Evolutionary conservation across 2,797 vertebrate genomes (phyloP).

Genomic region (Sparus aurata): DNA sequence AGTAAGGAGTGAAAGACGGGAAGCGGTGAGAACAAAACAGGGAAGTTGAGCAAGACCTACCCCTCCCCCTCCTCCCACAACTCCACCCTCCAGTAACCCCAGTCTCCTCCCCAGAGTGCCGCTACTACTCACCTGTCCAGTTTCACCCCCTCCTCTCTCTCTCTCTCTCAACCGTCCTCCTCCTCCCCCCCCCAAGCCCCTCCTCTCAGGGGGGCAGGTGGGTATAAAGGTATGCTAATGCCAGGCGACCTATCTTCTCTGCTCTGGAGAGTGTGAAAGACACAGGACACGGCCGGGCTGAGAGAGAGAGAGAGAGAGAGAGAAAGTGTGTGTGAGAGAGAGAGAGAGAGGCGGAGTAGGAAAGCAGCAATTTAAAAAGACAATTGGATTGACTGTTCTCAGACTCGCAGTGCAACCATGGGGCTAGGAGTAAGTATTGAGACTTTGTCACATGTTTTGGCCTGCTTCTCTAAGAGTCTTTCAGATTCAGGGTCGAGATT

Average conservation of each 20-base stretch:
- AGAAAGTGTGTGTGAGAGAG: conserved; percentile 55
- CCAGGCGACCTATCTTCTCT: conserved; percentile 68
- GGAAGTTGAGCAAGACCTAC: conserved; percentile 61
- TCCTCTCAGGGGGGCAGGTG: conserved; percentile 72
- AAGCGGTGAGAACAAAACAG: conserved; percentile 54
- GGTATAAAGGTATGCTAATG: conserved; percentile 81
- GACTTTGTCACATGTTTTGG: conserved; percentile 61
- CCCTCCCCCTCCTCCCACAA: conserved; percentile 42
- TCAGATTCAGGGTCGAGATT: conserved; percentile 23
- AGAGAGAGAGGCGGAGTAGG: conserved; percentile 75
- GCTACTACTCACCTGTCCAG: conserved; percentile 66
- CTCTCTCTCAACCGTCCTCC: not conserved
- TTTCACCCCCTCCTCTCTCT: conserved; percentile 24
- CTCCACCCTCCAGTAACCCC: not conserved
- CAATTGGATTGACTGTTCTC: conserved; percentile 77
- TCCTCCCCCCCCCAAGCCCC: conserved; percentile 46
- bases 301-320: conserved; percentile 50
- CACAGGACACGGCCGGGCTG: conserved; percentile 46
- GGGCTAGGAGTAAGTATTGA: conserved; percentile 86
- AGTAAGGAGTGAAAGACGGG: conserved; percentile 22
- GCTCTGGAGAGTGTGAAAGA: conserved; percentile 70
- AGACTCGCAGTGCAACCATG: conserved; percentile 79
- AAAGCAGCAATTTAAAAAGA: conserved; percentile 77
- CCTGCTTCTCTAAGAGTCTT: conserved; percentile 39
- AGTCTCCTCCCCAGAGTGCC: not conserved